Percentiles rank a stretch among this genome's conserved stretches.
These are phyloP conservation scores for Oxytorus armatus DNA, from an alignment of 2,888 invertebrate genomes.

Conservation along the genomic window DNA sequence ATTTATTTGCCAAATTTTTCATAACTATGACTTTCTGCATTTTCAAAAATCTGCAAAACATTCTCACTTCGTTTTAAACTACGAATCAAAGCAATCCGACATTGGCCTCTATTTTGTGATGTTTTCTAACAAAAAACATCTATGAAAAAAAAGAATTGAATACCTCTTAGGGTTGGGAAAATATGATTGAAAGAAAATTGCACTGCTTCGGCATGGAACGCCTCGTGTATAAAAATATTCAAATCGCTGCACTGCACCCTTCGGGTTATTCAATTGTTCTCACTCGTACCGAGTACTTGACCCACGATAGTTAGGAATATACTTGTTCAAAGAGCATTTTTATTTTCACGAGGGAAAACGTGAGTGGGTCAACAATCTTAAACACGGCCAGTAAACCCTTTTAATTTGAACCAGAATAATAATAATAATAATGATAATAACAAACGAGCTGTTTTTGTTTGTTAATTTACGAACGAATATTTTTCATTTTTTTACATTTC, in stretches of 20 bases:
- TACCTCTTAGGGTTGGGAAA: too few relatives aligned
- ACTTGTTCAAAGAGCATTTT: neutral
- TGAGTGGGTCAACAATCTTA: conserved; percentile 34
- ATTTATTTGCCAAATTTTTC: too few relatives aligned
- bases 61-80: too few relatives aligned
- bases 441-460: neutral
- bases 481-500: neutral
- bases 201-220: neutral
- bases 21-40: too few relatives aligned
- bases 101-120: too few relatives aligned
- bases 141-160: too few relatives aligned
- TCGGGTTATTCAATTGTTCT: conserved; percentile 19
- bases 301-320: conserved; percentile 40
- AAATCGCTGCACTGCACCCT: neutral
- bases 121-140: too few relatives aligned
- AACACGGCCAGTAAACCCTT: conserved; percentile 45
- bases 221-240: neutral
- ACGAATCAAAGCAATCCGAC: too few relatives aligned
- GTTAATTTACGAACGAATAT: conserved; percentile 15
- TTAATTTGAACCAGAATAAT: conserved; percentile 1
- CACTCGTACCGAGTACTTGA: conserved; percentile 35
- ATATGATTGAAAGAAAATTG: too few relatives aligned
- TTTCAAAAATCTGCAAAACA: too few relatives aligned
- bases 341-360: neutral
- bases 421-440: too few relatives aligned